A percentile compares a stretch with the other conserved stretches of the same genome.
These are phyloP conservation scores for Onchidella celtica DNA, from an alignment of 2,888 invertebrate species.

Conservation along the genomic window DNA sequence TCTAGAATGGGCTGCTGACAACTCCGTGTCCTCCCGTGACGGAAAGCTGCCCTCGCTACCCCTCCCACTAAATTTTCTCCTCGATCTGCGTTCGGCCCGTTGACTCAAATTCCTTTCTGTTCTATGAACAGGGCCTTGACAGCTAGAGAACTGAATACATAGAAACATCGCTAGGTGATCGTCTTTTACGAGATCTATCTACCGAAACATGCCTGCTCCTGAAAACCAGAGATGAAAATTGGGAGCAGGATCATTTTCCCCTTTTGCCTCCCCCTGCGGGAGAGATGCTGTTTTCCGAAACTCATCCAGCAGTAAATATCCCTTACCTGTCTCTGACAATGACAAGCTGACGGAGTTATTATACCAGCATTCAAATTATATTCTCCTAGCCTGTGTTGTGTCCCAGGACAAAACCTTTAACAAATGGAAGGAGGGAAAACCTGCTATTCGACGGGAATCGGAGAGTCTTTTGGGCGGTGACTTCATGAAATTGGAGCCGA, in stretches of 20 bases:
- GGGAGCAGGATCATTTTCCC: conserved; percentile 45
- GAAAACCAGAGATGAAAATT: conserved; percentile 5
- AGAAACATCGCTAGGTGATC: neutral
- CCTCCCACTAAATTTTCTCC: conserved; percentile 41
- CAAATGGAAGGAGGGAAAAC: neutral
- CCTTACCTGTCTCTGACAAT: conserved; percentile 28
- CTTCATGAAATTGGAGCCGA: conserved; percentile 23
- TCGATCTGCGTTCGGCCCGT: conserved; percentile 2
- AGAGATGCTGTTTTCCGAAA: conserved; percentile 30
- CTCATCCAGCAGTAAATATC: conserved; percentile 32
- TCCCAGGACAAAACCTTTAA: neutral
- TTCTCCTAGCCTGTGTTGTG: neutral
- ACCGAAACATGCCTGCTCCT: conserved; percentile 13
- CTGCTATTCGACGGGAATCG: neutral
- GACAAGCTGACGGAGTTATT: conserved; percentile 16
- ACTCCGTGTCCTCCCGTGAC: conserved; percentile 24
- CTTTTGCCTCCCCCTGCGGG: conserved; percentile 30
- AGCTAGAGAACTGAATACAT: conserved; percentile 20
- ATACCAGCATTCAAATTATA: conserved; percentile 14
- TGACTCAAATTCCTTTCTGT: neutral
- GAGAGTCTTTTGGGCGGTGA: conserved; percentile 33
- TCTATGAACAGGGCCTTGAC: conserved; percentile 5
- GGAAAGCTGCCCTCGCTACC: conserved; percentile 25
- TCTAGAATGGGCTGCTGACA: conserved; percentile 29
- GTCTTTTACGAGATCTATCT: conserved; percentile 10